Evolutionary conservation across 2,888 invertebrate species (phyloP), one percentile per base, ranked within the genome.

Genomic region (Apodemia hepburni): DNA sequence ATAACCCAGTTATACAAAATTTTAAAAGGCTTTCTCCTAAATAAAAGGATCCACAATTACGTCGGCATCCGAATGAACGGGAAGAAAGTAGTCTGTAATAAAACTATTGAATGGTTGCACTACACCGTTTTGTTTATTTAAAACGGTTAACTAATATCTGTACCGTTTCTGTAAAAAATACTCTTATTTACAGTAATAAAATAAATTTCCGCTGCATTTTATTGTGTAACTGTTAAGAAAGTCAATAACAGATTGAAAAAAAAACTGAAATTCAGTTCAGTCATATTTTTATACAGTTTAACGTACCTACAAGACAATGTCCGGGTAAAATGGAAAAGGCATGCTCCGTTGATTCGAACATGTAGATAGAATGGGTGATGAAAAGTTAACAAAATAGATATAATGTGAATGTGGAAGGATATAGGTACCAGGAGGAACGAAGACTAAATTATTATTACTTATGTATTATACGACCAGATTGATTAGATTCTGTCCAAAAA

Each of bases 51-150:
- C 51, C 12, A 22, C 18, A 17, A 49, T 33, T 18, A 51, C 4
- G 22, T 18, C 51, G 51, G 51, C 51, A 51, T 51, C 18, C 18
- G 17, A 49, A 18, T 49, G 18, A 51, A 18, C 11, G 51, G 51
- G 22, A 38, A 51, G 51, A 51, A 75, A 75, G 74, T 74, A 75
- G 73, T 69, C 64, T 67, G 73, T 71, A 73, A 73, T 73, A 74
- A 72, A 71, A 68, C 66, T 68, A 64, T 71, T 70, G 49, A 70
- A 70, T 67, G 54, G 69, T 74, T 73, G 71, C 70, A 66, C 71
- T 73, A 73, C 72, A 73, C 54, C 54, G 54, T 54, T 54, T 54
- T 54, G 54, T 54, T 54, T 54, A 22, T 54, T 54, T 54, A 22
- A 54, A 54, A 54, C 54, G 22, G 54, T 22, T 22, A 33, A 51